These are phyloP conservation scores for Cisticola juncidis DNA, from an alignment of 2,113 vertebrate genomes.

Conservation along the genomic window DNA sequence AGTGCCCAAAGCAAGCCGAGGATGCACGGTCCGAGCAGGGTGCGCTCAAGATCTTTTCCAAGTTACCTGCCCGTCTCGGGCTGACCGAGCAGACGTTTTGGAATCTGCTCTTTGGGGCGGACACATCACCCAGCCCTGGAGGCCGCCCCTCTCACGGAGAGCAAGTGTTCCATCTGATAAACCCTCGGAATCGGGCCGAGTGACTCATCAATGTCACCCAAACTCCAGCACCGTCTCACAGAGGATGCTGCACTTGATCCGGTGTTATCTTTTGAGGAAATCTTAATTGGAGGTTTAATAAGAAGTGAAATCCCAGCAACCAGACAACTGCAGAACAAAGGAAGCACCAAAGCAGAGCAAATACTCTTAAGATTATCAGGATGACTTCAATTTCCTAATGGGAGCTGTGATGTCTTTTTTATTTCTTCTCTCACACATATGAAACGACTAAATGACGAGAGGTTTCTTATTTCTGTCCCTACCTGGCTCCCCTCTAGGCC, in stretches of 20 bases:
- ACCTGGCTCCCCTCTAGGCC: background rate
- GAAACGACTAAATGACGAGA: background rate
- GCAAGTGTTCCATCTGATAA: background rate
- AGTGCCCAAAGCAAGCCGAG: conserved; percentile 46
- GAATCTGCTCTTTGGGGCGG: background rate
- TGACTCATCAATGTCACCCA: background rate
- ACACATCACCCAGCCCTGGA: background rate
- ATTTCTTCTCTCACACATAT: background rate
- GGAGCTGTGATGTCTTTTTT: background rate
- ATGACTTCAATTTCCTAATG: background rate
- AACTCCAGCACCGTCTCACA: accelerated
- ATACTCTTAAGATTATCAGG: background rate
- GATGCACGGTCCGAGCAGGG: background rate
- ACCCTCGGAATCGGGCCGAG: background rate
- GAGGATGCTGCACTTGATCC: background rate
- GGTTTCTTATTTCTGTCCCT: background rate
- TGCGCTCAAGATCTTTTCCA: accelerated
- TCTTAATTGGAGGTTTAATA: conserved; percentile 10
- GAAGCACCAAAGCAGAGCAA: background rate
- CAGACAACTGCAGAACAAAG: background rate
- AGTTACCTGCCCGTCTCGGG: background rate
- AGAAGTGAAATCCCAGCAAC: background rate
- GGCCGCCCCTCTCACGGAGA: background rate
- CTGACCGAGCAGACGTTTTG: background rate
- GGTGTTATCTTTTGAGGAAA: background rate